A percentile compares a stretch with the other conserved stretches of the same genome.
phyloP scores from a whole-genome alignment of 2,113 vertebrate species.

The Dryoscopus gambensis region DNA sequence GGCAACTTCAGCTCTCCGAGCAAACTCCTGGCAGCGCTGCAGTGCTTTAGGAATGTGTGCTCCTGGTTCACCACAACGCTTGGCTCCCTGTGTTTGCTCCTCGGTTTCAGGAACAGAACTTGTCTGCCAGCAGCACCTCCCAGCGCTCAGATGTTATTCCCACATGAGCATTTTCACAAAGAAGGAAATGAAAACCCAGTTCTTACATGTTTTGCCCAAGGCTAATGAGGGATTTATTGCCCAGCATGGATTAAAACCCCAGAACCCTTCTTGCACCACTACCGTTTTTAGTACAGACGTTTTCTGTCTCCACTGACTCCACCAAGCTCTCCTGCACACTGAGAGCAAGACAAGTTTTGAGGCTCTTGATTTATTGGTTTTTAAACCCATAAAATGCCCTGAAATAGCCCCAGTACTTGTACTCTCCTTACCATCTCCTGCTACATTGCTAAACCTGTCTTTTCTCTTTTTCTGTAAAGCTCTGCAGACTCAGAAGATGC shows the following conservation, averaged over 20 bases:
- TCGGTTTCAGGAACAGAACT: neutral
- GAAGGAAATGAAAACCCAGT: neutral
- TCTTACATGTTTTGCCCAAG: neutral
- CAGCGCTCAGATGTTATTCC: neutral
- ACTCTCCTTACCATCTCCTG: neutral
- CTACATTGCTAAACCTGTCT: neutral
- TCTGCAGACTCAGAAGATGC: neutral
- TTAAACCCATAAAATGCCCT: neutral
- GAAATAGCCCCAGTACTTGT: neutral
- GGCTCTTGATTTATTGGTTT: neutral
- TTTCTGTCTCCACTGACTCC: neutral
- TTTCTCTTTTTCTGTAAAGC: neutral
- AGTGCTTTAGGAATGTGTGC: neutral
- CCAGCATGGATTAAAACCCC: neutral
- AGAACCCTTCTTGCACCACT: neutral
- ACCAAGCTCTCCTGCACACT: neutral
- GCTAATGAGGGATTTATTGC: neutral
- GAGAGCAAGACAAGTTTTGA: neutral
- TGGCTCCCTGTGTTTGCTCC: neutral
- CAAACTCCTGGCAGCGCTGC: neutral
- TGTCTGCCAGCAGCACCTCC: neutral
- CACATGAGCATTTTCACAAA: neutral
- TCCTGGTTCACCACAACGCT: rapidly evolving
- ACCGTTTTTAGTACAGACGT: neutral
- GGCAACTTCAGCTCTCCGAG: neutral